Evolutionary conservation across 2,888 invertebrate species (phyloP), one percentile per base, ranked within the genome.

Genomic region (Cephus spinipes): DNA sequence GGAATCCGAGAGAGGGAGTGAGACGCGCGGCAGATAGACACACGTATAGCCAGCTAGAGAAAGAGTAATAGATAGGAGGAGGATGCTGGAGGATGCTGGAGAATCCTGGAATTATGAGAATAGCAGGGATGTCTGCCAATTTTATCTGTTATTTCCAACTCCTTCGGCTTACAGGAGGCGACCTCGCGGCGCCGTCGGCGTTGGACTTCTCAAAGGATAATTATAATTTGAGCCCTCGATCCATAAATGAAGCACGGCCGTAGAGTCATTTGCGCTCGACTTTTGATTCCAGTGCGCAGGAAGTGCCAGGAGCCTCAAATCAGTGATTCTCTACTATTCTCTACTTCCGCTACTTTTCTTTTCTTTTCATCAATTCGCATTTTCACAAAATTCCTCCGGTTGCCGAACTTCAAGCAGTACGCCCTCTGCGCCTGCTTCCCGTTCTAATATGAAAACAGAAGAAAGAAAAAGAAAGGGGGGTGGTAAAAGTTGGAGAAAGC

Each of bases 61-160:
- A 69, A 2, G n/a, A 71, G 71, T 12, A 11, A 71, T n/a, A 71
- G 15, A 69, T 69, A 9, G n/a, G n/a, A 69, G 30, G 9, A 69
- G 71, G 4, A 69, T 69, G 30, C 30, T 23, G 55, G 55, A 71
- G 71, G 71, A 71, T 71, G 30, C 30, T 71, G 31, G 71, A 71
- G 71, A 31, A 69, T 69, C 12, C 31, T 23, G 55, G 31, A 32
- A 75, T 12, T 68, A 35, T 30, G n/a, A 55, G 75, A 55, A 35
- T 34, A 12, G 15, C 77, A 31, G 34, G 77, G 74, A 68, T 30
- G 74, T 69, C 77, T 75, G 77, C 77, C 77, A 78, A 75, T 75
- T 78, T 75, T 77, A 77, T 77, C 68, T 71, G 75, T 78, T 69
- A 78, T 78, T 78, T 75, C 40, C 77, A 78, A 78, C 75, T 71